Evolutionary conservation across 2,113 vertebrate genomes (phyloP), one percentile per base, ranked within the genome.

Genomic region (Rattus norvegicus): DNA sequence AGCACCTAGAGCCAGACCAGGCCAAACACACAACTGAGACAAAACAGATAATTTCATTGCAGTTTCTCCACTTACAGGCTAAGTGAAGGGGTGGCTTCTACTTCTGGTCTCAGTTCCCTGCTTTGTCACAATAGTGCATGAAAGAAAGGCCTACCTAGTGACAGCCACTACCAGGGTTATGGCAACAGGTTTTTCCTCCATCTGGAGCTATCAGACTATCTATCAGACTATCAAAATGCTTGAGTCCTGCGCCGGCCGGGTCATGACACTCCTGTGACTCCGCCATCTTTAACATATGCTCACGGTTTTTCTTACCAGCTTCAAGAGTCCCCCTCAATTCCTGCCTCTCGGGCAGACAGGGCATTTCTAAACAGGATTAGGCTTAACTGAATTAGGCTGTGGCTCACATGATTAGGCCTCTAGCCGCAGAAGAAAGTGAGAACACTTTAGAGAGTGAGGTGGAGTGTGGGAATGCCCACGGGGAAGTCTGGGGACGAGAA

Each of bases 331-430:
- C 36, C 83, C 61, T 79, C 79, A 92, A 85, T 63, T 76, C 54
- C 88, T 73, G 33, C 52, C 95, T 91, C 85, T 94, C 63, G 83
- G 73, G 77, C 22, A 5, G 56, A 49, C 7, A 7, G 22, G 39
- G n/a, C 47, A 9, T 72, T 79, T 93, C 61, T 76, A 43, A 80
- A 90, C 61, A 93, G 84, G 63, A 70, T 93, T 92, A 90, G 87
- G n/a, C 36, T 94, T 91, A 77, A 67, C 47, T n/a, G 80, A 85
- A 36, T 77, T 56, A 75, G 90, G 28, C 83, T 90, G 72, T 90
- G 84, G 67, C 24, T 95, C 77, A 76, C 10, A 72, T 1, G 43
- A 63, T 63, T 65, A 54, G 39, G n/a, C 63, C 47, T 94, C 70
- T 33, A 75, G 63, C 69, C 76, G 84, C 3, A 65, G 49, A 6